These are phyloP conservation scores for Rhinoraja longicauda DNA, from an alignment of 2,797 vertebrate genomes.

Conservation along the genomic window DNA sequence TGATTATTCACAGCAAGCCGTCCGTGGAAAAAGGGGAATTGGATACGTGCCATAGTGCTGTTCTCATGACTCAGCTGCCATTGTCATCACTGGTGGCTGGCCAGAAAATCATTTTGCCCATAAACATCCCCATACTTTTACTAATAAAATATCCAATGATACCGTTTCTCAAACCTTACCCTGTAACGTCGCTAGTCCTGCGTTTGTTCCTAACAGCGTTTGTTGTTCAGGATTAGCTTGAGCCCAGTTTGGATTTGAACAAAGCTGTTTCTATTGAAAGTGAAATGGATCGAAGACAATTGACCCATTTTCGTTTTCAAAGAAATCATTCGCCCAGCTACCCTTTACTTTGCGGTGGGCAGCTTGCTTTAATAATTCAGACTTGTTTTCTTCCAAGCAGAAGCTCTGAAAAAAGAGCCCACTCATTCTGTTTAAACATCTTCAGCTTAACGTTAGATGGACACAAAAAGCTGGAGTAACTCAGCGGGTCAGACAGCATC, in stretches of 20 bases:
- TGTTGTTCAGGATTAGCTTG: not conserved
- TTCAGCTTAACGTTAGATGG: not conserved
- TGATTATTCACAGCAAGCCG: conserved; percentile 62
- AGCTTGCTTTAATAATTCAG: not conserved
- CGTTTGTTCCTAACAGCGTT: no score
- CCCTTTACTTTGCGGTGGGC: not conserved
- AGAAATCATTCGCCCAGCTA: not conserved
- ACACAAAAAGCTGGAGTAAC: no score
- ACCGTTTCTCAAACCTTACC: not conserved
- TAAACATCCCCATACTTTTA: conserved; percentile 16
- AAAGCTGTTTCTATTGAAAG: not conserved
- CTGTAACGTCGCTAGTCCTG: not conserved
- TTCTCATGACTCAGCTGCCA: conserved; percentile 54
- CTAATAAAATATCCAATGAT: not conserved
- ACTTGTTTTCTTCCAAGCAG: not conserved
- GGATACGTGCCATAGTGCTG: conserved; percentile 54
- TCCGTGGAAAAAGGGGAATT: conserved; percentile 42
- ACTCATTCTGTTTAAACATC: not conserved
- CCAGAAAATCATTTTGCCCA: not conserved
- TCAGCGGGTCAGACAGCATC: no score
- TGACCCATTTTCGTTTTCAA: not conserved
- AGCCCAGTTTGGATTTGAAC: not conserved
- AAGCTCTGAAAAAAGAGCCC: not conserved
- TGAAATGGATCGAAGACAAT: not conserved
- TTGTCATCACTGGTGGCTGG: conserved; percentile 9